Base-by-base conservation (phyloP, 1,140 invertebrate genomes). In the Plectrocnemia conspersa region DNA sequence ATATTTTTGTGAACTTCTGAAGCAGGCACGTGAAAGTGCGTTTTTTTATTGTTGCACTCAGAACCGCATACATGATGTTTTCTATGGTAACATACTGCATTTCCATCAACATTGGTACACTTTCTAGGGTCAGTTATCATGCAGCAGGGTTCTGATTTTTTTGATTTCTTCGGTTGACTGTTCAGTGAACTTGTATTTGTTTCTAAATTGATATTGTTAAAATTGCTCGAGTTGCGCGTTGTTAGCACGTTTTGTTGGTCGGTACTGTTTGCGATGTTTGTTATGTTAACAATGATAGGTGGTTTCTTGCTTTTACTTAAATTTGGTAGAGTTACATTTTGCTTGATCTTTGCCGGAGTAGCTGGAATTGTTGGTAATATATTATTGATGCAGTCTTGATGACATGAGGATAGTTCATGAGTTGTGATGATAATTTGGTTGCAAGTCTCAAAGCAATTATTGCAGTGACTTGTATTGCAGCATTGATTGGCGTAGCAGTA, bases 251-350 rank as follows among this genome's bases (percentile, higher is more conserved):
- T 50, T 16, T 50, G 21, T 3, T 23, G 13, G 16, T 38, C 38
- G 15, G 47, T 32, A n/a, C 35, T 38, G 22, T 50, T 50, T 10
- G 40, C 47, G 3, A 38, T 33, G 16, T 38, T 50, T 5, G 33
- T 38, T 21, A 50, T 16, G 15, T 50, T 50, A 15, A 50, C 33
- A 25, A 45, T 45, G 13, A 27, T 45, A 16, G 24, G 13, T 42
- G 40, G 18, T 21, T 4, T 4, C 19, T 1, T 4, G n/a, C 32
- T 35, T 35, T 35, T 15, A 35, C 32, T 11, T 13, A 29, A 7
- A 7, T 7, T 29, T 15, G 44, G 21, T 7, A 4, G 42, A n/a
- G 22, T 11, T 45, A 23, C 21, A n/a, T 22, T 23, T 2, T 10
- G 35, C 11, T 9, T 7, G 18, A 13, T 9, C 15, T 9, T 38